Conservation (phyloP, 2,113 vertebrate species). For the Paradoxurus hermaphroditus region DNA sequence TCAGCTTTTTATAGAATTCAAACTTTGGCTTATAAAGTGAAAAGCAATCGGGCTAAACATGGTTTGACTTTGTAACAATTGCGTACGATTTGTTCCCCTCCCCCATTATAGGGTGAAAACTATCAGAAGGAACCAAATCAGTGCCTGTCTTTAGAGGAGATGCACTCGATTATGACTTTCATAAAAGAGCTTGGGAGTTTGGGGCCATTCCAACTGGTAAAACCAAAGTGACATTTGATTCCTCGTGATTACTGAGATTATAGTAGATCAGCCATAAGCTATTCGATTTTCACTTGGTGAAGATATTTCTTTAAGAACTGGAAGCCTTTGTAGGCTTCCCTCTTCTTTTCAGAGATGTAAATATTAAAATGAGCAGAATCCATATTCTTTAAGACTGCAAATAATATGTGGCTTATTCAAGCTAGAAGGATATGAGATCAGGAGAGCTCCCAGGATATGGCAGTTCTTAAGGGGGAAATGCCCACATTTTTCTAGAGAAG, state of each 20-base stretch:
- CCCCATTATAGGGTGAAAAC: conserved; percentile 81
- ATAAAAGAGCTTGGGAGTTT: conserved; percentile 85
- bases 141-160: conserved; percentile 86
- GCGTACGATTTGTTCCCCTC: neutral
- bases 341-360: conserved; percentile 50
- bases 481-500: neutral
- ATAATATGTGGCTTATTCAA: conserved; percentile 25
- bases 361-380: conserved; percentile 14
- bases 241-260: conserved; percentile 26
- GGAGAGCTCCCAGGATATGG: neutral
- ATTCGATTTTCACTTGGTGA: conserved; percentile 25
- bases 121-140: conserved; percentile 78
- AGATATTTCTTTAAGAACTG: conserved; percentile 49
- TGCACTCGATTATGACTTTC: conserved; percentile 87
- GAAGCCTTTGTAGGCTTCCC: conserved; percentile 30
- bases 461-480: neutral
- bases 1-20: neutral
- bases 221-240: conserved; percentile 56
- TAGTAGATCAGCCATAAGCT: conserved; percentile 24
- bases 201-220: conserved; percentile 93
- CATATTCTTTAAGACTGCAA: conserved; percentile 35
- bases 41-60: neutral
- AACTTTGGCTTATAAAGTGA: neutral
- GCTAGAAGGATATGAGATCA: neutral
- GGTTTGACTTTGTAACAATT: neutral